A percentile compares a stretch with the other conserved stretches of the same genome.
Evolutionary conservation across 2,888 invertebrate genomes (phyloP).

Genomic region (Lithosia quadra): DNA sequence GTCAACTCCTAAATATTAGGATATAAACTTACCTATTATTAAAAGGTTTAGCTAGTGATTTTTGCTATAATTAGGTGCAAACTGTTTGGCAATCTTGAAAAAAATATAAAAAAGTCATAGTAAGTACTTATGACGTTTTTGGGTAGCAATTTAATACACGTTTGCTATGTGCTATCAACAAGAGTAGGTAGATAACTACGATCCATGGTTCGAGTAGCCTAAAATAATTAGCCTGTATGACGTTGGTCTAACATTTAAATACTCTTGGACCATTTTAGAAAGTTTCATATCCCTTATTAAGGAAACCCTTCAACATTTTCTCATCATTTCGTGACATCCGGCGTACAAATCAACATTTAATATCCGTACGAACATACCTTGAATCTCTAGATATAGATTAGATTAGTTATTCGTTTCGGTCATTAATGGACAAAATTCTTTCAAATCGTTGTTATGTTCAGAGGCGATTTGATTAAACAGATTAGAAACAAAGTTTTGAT

Average conservation of each 20-base stretch:
- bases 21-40: too few species aligned
- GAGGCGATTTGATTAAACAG: background rate
- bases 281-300: background rate
- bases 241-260: background rate
- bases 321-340: background rate
- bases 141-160: too few species aligned
- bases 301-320: background rate
- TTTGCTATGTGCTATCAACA: too few species aligned
- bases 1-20: too few species aligned
- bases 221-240: too few species aligned
- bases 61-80: too few species aligned
- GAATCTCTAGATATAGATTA: slow-evolving; percentile 1
- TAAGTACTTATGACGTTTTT: too few species aligned
- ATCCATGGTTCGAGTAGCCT: too few species aligned
- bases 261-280: background rate
- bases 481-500: background rate
- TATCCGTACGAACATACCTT: background rate
- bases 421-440: slow-evolving; percentile 1
- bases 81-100: too few species aligned
- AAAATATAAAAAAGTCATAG: too few species aligned
- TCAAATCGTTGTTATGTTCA: slow-evolving; percentile 4
- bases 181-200: too few species aligned
- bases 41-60: too few species aligned
- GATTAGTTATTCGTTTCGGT: slow-evolving; percentile 1
- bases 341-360: background rate